Conservation (phyloP, 2,888 invertebrate species). For the Anthophora plumipes region DNA sequence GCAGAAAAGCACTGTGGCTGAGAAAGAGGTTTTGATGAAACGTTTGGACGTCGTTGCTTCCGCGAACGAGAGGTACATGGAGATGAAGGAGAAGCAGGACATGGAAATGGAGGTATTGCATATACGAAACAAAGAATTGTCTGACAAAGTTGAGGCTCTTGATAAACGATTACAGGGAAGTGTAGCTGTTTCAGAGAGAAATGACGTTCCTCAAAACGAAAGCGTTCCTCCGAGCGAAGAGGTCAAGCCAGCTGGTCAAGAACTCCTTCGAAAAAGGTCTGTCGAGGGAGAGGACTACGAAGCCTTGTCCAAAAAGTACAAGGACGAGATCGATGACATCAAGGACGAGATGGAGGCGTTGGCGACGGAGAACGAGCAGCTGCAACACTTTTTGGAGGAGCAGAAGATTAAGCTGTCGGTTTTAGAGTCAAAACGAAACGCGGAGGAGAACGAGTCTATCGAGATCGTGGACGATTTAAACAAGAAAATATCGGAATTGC, state of each 20-base stretch:
- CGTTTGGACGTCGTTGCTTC: constrained; percentile 90
- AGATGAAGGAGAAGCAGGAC: constrained; percentile 93
- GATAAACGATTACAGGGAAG: constrained; percentile 74
- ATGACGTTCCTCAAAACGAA: not conserved
- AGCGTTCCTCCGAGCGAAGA: not conserved
- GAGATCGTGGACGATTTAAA: constrained; percentile 70
- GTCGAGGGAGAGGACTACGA: constrained; percentile 37
- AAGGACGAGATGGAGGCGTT: constrained; percentile 86
- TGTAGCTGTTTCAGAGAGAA: not conserved
- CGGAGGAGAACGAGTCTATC: constrained; percentile 56
- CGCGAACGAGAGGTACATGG: constrained; percentile 91
- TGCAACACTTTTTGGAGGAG: constrained; percentile 87
- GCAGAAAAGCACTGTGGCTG: constrained; percentile 87
- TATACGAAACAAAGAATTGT: constrained; percentile 89
- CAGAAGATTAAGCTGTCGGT: constrained; percentile 83
- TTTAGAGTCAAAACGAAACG: constrained; percentile 60
- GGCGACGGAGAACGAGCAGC: constrained; percentile 87
- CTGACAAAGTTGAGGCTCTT: constrained; percentile 87
- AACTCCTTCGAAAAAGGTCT: constrained; percentile 17
- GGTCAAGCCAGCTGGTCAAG: not conserved
- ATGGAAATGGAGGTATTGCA: constrained; percentile 91
- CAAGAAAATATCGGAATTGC: constrained; percentile 67
- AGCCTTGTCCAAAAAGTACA: constrained; percentile 65
- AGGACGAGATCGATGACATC: constrained; percentile 85
- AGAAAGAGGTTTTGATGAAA: constrained; percentile 89